Base-by-base conservation (phyloP, 2,113 vertebrate genomes). In the Microtus oregoni region DNA sequence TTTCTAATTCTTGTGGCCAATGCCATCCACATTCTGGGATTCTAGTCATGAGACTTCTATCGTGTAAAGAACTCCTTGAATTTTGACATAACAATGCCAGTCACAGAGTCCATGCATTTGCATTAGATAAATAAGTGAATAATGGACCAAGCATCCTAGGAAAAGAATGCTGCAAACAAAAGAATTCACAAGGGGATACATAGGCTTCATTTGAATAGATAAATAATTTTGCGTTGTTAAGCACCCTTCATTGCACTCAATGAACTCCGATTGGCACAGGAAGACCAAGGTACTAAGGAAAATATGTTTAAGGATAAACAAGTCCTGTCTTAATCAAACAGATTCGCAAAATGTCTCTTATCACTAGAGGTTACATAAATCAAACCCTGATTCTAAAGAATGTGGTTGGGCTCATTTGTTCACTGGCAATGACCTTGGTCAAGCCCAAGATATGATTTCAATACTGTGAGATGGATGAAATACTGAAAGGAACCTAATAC, bases 51-150 rank as follows among this genome's bases (percentile, higher is more conserved):
- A 86, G 10, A 32, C 30, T 86, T 47, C 83, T 35, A 19, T 44
- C 41, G 24, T 30, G 32, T 86, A 65, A 50, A 76, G 13, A 41
- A n/a, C 20, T 81, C 75, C 2, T 13, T 81, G 67, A 75, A 79
- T 81, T 85, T 65, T n/a, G 2, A 41, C 15, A 65, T 8, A 65
- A 41, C 52, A 38, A 97, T 92, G 38, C 58, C 6, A 93, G 6
- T 52, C 47, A 92, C 47, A 79, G 26, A 85, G 9, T 44, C 50
- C 5, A 77, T 65, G 89, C 68, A 76, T 94, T 32, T 55, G 20
- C 61, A 2, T 50, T 81, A 50, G 73, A 90, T 70, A 86, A 94
- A 89, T 89, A 77, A 86, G n/a, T 86, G 72, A 63, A 81, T 55
- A 82, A 89, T 65, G 2, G 11, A 14, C 7, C 19, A 82, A 81